Percentiles rank a stretch among this genome's conserved stretches.
Evolutionary conservation across 2,113 vertebrate genomes (phyloP).

Genomic region (Piaya cayana): DNA sequence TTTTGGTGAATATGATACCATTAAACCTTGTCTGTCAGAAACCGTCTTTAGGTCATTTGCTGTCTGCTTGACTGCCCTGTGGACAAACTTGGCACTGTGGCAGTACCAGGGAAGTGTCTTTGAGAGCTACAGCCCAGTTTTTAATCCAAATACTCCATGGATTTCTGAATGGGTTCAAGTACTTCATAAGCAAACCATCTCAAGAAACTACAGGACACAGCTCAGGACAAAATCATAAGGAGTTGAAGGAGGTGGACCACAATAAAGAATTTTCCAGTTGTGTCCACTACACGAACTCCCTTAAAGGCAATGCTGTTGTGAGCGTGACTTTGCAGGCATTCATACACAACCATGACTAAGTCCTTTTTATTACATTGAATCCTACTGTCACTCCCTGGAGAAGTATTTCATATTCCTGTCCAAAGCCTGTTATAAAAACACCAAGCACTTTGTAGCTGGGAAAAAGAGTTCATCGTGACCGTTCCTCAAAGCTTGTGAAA

Average conservation of each 20-base stretch:
- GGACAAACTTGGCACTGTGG: not conserved
- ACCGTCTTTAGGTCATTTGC: not conserved
- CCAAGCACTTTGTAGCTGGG: not conserved
- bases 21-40: not conserved
- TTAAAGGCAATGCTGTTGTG: not conserved
- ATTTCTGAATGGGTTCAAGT: not conserved
- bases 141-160: not conserved
- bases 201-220: not conserved
- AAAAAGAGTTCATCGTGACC: not conserved
- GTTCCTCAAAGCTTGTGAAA: not conserved
- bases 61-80: not conserved
- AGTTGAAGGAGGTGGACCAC: not conserved
- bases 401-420: not conserved
- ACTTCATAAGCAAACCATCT: not conserved
- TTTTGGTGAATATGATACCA: not conserved
- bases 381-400: not conserved
- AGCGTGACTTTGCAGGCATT: not conserved
- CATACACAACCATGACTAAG: fast-evolving
- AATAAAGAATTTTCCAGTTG: not conserved
- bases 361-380: not conserved
- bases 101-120: not conserved
- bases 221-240: not conserved
- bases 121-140: not conserved
- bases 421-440: not conserved
- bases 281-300: not conserved